These are phyloP conservation scores for Meloe dianella DNA, from an alignment of 2,888 invertebrate genomes.

Conservation along the genomic window DNA sequence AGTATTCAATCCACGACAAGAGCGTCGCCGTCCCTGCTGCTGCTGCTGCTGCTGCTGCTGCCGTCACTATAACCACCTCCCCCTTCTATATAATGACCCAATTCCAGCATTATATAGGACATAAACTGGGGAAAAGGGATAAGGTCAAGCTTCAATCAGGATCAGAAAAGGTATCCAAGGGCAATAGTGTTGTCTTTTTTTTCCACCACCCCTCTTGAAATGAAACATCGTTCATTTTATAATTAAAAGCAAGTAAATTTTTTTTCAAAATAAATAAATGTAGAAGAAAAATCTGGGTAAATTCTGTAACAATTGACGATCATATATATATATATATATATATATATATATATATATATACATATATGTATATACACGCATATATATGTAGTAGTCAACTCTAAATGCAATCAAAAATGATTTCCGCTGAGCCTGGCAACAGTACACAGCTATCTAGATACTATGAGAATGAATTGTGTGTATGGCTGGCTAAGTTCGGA, in stretches of 20 bases:
- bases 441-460: constrained; percentile 45
- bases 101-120: constrained; percentile 31
- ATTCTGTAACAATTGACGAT: not conserved
- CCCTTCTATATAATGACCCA: constrained; percentile 29
- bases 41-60: not conserved
- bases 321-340: too few relatives aligned
- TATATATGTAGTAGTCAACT: too few relatives aligned
- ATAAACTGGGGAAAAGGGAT: constrained; percentile 33
- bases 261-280: not conserved
- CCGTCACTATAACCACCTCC: constrained; percentile 18
- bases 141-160: constrained; percentile 36
- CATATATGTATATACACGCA: too few relatives aligned
- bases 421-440: constrained; percentile 57
- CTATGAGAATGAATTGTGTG: constrained; percentile 10
- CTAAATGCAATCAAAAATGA: constrained; percentile 50
- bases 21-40: constrained; percentile 8
- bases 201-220: too few relatives aligned
- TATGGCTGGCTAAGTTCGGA: constrained; percentile 40
- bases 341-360: too few relatives aligned
- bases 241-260: too few relatives aligned
- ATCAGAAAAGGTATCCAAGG: constrained; percentile 25
- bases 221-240: too few relatives aligned
- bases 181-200: constrained; percentile 5
- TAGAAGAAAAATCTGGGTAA: not conserved
- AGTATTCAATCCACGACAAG: constrained; percentile 16